These are phyloP conservation scores for Brachionus manjavacas DNA, from an alignment of 1,140 invertebrate species.

Conservation along the genomic window DNA sequence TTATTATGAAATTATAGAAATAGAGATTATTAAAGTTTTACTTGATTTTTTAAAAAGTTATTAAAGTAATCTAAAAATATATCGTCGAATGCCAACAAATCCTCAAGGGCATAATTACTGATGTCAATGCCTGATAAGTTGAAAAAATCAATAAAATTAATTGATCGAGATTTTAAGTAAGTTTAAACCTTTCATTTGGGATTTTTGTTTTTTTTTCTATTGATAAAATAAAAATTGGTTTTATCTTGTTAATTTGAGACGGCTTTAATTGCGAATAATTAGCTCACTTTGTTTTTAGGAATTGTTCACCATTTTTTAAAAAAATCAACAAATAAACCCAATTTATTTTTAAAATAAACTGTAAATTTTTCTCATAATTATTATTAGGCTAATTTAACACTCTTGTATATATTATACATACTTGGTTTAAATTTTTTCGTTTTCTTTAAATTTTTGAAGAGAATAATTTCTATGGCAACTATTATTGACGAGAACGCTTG, in stretches of 20 bases:
- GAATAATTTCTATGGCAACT: slow-evolving; percentile 29
- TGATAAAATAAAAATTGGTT: neutral
- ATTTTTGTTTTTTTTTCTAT: neutral
- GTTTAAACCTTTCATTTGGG: neutral
- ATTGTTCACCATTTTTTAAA: neutral
- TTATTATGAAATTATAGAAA: neutral
- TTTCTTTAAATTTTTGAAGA: neutral
- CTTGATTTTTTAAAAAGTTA: slow-evolving; percentile 53
- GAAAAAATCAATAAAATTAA: slow-evolving; percentile 28
- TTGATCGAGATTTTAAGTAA: neutral
- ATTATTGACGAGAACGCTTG: neutral
- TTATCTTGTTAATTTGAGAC: neutral
- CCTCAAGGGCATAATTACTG: slow-evolving; percentile 55
- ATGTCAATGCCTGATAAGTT: slow-evolving; percentile 52
- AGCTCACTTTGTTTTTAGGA: neutral
- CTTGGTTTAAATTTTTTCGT: slow-evolving; percentile 1
- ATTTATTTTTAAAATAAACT: slow-evolving; percentile 13
- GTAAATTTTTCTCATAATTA: slow-evolving; percentile 16
- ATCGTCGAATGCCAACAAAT: slow-evolving; percentile 56
- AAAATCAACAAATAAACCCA: neutral
- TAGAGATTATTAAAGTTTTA: slow-evolving; percentile 43
- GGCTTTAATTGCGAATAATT: neutral
- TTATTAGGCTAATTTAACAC: slow-evolving; percentile 23
- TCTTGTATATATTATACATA: neutral
- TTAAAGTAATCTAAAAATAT: slow-evolving; percentile 58